phyloP scores from a whole-genome alignment of 2,888 invertebrate genomes.

The Chaitophorus viminalis region DNA sequence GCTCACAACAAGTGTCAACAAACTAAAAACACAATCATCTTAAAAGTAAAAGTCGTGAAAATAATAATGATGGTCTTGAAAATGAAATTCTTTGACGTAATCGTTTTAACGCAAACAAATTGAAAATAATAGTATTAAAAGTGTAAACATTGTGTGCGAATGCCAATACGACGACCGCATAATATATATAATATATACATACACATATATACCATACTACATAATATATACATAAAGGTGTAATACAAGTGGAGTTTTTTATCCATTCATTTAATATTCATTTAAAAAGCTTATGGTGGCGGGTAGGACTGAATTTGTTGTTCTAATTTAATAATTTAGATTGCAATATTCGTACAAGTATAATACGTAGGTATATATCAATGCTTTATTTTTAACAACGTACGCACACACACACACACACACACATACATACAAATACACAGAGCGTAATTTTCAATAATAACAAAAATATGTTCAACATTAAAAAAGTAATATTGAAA shows the following conservation, averaged over 20 bases:
- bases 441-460: too few species aligned
- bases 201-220: background rate
- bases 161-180: background rate
- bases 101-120: constrained; percentile 29
- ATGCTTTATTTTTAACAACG: too few species aligned
- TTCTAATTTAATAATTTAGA: constrained; percentile 30
- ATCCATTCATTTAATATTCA: constrained; percentile 39
- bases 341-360: background rate
- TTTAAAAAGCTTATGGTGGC: background rate
- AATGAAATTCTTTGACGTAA: constrained; percentile 12
- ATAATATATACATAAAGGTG: background rate
- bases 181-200: background rate
- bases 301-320: background rate
- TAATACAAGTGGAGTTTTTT: background rate
- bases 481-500: too few species aligned
- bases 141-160: background rate
- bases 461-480: too few species aligned
- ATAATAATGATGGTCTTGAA: constrained; percentile 10
- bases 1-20: constrained; percentile 5
- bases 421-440: too few species aligned
- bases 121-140: constrained; percentile 23
- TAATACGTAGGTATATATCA: background rate
- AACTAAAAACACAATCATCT: constrained; percentile 36
- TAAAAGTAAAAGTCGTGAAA: constrained; percentile 24
- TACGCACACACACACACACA: too few species aligned